Evolutionary conservation across 1,140 invertebrate genomes (phyloP).

Genomic region (Drosophila arizonae): DNA sequence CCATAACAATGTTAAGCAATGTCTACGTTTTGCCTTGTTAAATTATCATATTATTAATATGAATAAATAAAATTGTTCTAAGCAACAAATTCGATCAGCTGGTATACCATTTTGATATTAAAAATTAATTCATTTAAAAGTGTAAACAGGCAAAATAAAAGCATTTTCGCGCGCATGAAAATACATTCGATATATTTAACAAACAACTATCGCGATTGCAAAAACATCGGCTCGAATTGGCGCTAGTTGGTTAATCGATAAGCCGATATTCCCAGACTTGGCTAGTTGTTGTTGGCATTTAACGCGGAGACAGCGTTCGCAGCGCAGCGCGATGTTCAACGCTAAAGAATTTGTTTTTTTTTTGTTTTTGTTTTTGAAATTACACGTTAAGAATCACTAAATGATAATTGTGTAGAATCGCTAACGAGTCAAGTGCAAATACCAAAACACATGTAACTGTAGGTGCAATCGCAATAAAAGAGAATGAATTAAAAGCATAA

Average conservation of each 20-base stretch:
- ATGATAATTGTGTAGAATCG: slow-evolving; percentile 32
- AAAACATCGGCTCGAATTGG: slow-evolving; percentile 1
- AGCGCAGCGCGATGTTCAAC: slow-evolving; percentile 46
- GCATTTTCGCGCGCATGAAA: neutral
- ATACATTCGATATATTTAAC: neutral
- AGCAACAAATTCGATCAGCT: too few species aligned
- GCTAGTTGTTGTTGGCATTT: slow-evolving; percentile 43
- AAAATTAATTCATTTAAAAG: too few species aligned
- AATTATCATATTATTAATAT: too few species aligned
- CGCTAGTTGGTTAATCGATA: slow-evolving; percentile 8
- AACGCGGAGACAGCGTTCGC: slow-evolving; percentile 42
- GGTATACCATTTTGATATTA: too few species aligned
- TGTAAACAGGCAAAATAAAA: neutral
- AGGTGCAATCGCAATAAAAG: slow-evolving; percentile 23
- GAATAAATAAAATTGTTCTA: too few species aligned
- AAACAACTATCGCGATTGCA: neutral
- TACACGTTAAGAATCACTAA: slow-evolving; percentile 41
- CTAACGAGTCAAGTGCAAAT: slow-evolving; percentile 37
- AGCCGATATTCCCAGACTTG: neutral
- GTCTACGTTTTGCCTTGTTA: too few species aligned
- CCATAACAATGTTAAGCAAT: too few species aligned
- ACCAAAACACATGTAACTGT: slow-evolving; percentile 11
- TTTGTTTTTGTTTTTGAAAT: slow-evolving; percentile 35
- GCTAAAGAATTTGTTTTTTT: slow-evolving; percentile 30
- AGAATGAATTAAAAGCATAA: slow-evolving; percentile 23